A percentile compares a stretch with the other conserved stretches of the same genome.
Conservation (phyloP, 2,888 invertebrate species). For the Beris morrisii region DNA sequence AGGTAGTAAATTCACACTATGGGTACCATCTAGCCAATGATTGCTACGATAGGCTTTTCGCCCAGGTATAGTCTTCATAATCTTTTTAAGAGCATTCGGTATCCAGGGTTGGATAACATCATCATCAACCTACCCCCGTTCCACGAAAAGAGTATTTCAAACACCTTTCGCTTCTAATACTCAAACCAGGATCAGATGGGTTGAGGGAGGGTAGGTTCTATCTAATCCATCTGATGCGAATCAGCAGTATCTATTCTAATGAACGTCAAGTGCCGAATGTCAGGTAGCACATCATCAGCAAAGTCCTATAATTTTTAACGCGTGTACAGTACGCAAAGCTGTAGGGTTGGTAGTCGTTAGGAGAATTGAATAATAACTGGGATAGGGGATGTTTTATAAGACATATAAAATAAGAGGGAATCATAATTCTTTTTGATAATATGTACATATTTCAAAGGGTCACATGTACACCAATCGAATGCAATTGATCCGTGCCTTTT, state of each 20-base stretch:
- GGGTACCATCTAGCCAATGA: too few relatives aligned
- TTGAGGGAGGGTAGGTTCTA: neutral
- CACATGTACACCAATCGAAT: too few relatives aligned
- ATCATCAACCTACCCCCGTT: constrained; percentile 1
- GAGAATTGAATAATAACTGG: constrained; percentile 27
- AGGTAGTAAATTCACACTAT: too few relatives aligned
- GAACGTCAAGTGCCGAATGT: constrained; percentile 38
- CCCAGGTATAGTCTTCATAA: constrained; percentile 2
- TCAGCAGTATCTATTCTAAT: constrained; percentile 37
- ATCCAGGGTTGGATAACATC: neutral
- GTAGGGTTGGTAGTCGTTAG: constrained; percentile 23
- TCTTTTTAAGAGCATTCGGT: constrained; percentile 12
- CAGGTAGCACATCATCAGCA: constrained; percentile 38
- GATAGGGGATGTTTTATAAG: neutral
- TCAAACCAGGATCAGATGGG: neutral
- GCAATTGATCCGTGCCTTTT: too few relatives aligned
- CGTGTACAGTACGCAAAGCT: neutral
- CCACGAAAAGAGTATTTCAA: neutral
- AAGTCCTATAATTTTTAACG: constrained; percentile 29
- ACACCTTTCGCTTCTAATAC: neutral
- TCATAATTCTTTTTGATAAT: too few relatives aligned
- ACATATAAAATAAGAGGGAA: too few relatives aligned
- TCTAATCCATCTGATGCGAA: constrained; percentile 37
- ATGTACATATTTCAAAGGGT: too few relatives aligned
- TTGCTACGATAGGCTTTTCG: too few relatives aligned